These are phyloP conservation scores for Dynastes grantii DNA, from an alignment of 2,888 invertebrate species.

Conservation along the genomic window DNA sequence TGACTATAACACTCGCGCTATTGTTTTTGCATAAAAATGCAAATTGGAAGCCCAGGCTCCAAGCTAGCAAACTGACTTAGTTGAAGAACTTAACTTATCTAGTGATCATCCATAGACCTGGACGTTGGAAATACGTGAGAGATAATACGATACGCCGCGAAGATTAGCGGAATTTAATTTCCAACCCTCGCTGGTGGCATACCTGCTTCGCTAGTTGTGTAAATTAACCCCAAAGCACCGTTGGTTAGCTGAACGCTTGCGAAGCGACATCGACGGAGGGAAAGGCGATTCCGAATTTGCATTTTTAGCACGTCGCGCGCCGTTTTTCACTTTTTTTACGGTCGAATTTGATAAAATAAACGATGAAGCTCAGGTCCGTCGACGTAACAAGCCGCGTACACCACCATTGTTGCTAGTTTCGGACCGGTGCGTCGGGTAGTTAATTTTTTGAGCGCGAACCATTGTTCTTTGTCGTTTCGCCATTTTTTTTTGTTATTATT, in stretches of 20 bases:
- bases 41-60: not conserved
- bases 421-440: not conserved
- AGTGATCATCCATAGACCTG: not conserved
- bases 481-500: too few species aligned
- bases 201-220: too few species aligned
- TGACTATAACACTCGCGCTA: not conserved
- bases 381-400: not conserved
- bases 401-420: not conserved
- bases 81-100: not conserved
- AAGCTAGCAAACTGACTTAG: not conserved
- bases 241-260: not conserved
- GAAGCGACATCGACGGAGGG: not conserved
- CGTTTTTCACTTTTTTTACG: constrained; percentile 3
- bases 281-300: not conserved
- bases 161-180: constrained; percentile 9
- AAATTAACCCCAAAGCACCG: too few species aligned
- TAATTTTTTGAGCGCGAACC: not conserved
- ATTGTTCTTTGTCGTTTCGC: too few species aligned
- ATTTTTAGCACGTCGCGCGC: constrained; percentile 8
- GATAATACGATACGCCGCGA: constrained; percentile 2
- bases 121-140: not conserved
- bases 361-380: not conserved
- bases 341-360: constrained; percentile 10
- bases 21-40: not conserved
- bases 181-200: not conserved